Evolutionary conservation across 1,140 invertebrate species (phyloP).

Genomic region (Drosophila sechellia): DNA sequence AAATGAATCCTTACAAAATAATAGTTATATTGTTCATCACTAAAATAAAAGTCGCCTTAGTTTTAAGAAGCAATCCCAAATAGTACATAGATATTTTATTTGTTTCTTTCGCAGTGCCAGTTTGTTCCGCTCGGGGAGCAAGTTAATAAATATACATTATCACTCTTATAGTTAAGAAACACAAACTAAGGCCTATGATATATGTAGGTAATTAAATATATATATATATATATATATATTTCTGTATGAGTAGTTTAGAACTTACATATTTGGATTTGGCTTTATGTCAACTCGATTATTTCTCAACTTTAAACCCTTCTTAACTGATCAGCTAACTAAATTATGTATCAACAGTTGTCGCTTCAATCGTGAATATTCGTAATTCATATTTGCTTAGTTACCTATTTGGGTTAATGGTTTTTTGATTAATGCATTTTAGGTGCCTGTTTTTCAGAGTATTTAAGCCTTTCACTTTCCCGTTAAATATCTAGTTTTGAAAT

Average conservation of each 20-base stretch:
- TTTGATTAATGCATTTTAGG: constrained; percentile 33
- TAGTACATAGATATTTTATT: constrained; percentile 50
- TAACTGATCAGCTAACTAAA: constrained; percentile 20
- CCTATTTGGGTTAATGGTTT: constrained; percentile 17
- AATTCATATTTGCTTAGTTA: no score
- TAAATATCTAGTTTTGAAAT: constrained; percentile 19
- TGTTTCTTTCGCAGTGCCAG: constrained; percentile 26
- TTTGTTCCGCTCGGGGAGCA: constrained; percentile 28
- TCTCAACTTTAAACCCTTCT: no score
- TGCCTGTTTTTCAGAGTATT: constrained; percentile 1
- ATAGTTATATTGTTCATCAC: no score
- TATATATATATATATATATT: constrained; percentile 53
- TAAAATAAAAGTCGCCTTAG: constrained; percentile 7
- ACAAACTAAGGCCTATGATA: constrained; percentile 81
- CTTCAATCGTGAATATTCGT: no score
- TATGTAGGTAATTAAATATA: constrained; percentile 22
- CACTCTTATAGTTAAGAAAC: constrained; percentile 73
- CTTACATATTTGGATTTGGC: constrained; percentile 40
- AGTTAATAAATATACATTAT: constrained; percentile 71
- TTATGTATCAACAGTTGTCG: no score
- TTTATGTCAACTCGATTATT: constrained; percentile 11
- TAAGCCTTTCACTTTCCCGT: neutral
- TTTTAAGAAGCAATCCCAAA: constrained; percentile 61
- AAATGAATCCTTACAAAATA: no score
- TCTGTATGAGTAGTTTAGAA: constrained; percentile 46